Evolutionary conservation across 1,140 invertebrate genomes (phyloP).

Genomic region (Pachyrhynchus sulphureomaculatus): DNA sequence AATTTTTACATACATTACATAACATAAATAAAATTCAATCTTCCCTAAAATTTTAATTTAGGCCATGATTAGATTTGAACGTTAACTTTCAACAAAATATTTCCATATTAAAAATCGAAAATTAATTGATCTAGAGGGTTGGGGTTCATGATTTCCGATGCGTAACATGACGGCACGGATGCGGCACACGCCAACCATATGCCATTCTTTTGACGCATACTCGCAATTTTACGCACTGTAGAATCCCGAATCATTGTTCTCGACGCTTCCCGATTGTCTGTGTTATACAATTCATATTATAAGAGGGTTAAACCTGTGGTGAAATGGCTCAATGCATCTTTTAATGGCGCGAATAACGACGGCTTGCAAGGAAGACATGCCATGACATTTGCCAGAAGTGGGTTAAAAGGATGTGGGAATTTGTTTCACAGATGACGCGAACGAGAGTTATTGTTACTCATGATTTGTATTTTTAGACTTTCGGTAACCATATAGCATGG

Average conservation of each 20-base stretch:
- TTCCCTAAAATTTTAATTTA: no score
- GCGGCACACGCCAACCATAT: conserved; percentile 34
- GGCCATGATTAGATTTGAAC: no score
- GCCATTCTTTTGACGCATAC: conserved; percentile 20
- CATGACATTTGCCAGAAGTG: no score
- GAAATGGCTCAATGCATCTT: conserved; percentile 22
- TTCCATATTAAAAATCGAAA: conserved; percentile 31
- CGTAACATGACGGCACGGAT: conserved; percentile 20
- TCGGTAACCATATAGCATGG: no score
- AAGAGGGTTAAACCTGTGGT: conserved; percentile 24
- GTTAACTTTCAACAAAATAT: conserved; percentile 19
- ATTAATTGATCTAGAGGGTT: conserved; percentile 28
- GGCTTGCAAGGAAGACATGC: no score
- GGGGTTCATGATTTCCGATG: conserved; percentile 3
- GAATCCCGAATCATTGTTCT: conserved; percentile 27
- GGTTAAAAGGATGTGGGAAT: no score
- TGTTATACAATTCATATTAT: conserved; percentile 25
- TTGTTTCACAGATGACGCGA: no score
- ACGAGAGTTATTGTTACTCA: no score
- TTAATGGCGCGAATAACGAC: neutral
- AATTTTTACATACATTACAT: no score
- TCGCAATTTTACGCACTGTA: conserved; percentile 38
- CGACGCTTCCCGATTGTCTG: conserved; percentile 22
- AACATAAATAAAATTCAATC: no score
- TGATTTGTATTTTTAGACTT: no score